Base-by-base conservation (phyloP, 1,140 invertebrate genomes). In the Vollenhovia emeryi region DNA sequence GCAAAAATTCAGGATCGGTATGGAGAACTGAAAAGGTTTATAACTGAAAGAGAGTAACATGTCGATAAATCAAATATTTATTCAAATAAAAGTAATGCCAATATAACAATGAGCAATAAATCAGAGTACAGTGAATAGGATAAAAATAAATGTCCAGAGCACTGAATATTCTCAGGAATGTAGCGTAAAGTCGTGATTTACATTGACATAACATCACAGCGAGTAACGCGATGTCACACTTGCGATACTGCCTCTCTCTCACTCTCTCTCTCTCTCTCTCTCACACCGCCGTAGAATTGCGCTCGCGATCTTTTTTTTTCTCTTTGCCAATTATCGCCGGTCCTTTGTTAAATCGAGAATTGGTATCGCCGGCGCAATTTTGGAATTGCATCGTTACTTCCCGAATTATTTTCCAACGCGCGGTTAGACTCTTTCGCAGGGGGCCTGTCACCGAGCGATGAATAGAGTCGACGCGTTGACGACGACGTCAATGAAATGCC, bases 401-500 rank as follows among this genome's bases (percentile, higher is more conserved):
- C 7, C 40, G 15, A 79, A 69, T 71, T 21, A 40, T 15, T 69
- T 18, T 15, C 15, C 5, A 50, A 36, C 21, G 40, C 48, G 64
- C 62, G 33, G n/a, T 33, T 6, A 13, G 3, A 69, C 9, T 50
- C 27, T 68, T 69, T 69, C 40, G 30, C 36, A 27, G 5, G 8
- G 11, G 6, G n/a, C n/a, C 27, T 18, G 30, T 68, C 60, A 50
- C 13, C 9, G 15, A 66, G 7, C 43, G 30, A 24, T 33, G 43
- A 79, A 50, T 50, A 80, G 62, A 33, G 24, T 30, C 11, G 78
- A 73, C 50, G 36, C 21, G 36, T 45, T 66, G 62, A 66, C 21
- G 62, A 40, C 33, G 60, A 59, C 30, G 50, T 82, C 78, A 73
- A 71, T 57, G 78, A 57, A 71, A 43, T 52, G 66, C 24, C 66